These are phyloP conservation scores for Leucophenga maculata DNA, from an alignment of 2,888 invertebrate species.

Conservation along the genomic window DNA sequence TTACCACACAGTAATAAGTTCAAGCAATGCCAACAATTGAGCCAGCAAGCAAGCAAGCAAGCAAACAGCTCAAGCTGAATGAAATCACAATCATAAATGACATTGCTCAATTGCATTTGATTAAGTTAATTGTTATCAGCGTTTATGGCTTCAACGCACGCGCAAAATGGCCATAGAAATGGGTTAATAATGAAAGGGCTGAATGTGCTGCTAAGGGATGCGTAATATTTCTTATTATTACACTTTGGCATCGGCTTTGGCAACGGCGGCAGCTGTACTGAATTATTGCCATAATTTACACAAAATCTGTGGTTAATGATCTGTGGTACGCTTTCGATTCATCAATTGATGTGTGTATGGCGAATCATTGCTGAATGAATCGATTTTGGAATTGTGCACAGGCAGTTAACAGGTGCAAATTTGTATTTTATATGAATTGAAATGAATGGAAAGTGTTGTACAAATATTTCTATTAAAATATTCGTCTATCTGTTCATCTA, in stretches of 20 bases:
- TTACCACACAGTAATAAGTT: slow-evolving; percentile 31
- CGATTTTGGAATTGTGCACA: too few species aligned
- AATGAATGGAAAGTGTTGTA: too few species aligned
- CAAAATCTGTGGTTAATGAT: slow-evolving; percentile 63
- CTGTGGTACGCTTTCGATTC: slow-evolving; percentile 37
- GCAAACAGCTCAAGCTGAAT: slow-evolving; percentile 39
- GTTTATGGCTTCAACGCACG: slow-evolving; percentile 46
- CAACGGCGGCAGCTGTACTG: slow-evolving; percentile 54
- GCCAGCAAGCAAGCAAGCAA: slow-evolving; percentile 24
- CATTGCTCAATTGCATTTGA: slow-evolving; percentile 65
- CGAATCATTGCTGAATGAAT: too few species aligned
- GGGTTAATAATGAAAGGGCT: background rate
- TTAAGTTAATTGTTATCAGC: slow-evolving; percentile 61
- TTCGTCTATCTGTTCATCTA: too few species aligned
- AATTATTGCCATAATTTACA: slow-evolving; percentile 64
- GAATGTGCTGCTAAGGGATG: background rate
- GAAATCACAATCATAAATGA: slow-evolving; percentile 59
- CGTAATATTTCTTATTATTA: slow-evolving; percentile 17
- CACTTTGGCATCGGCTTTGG: slow-evolving; percentile 52
- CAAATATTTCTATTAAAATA: too few species aligned
- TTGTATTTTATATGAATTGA: too few species aligned
- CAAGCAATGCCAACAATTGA: slow-evolving; percentile 36
- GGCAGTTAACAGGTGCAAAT: background rate
- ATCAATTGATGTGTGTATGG: too few species aligned
- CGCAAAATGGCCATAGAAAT: background rate